phyloP scores from a whole-genome alignment of 2,113 vertebrate species.

The Lutjanus erythropterus region DNA sequence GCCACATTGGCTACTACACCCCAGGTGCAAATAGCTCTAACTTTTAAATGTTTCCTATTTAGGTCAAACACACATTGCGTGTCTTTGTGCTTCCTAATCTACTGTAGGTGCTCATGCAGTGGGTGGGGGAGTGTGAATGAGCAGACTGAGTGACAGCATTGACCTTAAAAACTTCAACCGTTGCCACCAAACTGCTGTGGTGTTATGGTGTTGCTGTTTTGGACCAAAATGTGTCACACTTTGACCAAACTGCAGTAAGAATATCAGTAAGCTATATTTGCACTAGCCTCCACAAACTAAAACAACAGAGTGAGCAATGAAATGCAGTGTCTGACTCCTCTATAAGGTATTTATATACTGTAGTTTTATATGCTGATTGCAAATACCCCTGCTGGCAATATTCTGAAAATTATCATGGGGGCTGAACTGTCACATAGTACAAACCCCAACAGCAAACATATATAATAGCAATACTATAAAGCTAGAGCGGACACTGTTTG shows the following conservation, averaged over 20 bases:
- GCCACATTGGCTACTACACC: too few relatives aligned
- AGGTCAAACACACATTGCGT: conserved; percentile 1
- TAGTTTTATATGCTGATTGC: conserved; percentile 20
- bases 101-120: neutral
- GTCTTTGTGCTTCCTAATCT: neutral
- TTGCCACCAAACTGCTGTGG: neutral
- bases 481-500: neutral
- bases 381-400: conserved; percentile 28
- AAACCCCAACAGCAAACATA: conserved; percentile 11
- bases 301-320: conserved; percentile 1
- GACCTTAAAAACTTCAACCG: conserved; percentile 32
- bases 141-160: neutral
- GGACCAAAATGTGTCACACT: too few relatives aligned
- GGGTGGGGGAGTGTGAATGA: neutral
- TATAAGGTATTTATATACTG: conserved; percentile 14
- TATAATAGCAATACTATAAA: conserved; percentile 11
- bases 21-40: too few relatives aligned
- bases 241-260: neutral
- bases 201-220: neutral
- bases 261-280: neutral
- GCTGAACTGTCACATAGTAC: conserved; percentile 21
- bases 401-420: conserved; percentile 21
- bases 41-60: neutral
- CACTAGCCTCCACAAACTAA: neutral
- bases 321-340: neutral